Conservation (phyloP, 2,888 invertebrate species). For the Mesorhabditis spiculigera region DNA sequence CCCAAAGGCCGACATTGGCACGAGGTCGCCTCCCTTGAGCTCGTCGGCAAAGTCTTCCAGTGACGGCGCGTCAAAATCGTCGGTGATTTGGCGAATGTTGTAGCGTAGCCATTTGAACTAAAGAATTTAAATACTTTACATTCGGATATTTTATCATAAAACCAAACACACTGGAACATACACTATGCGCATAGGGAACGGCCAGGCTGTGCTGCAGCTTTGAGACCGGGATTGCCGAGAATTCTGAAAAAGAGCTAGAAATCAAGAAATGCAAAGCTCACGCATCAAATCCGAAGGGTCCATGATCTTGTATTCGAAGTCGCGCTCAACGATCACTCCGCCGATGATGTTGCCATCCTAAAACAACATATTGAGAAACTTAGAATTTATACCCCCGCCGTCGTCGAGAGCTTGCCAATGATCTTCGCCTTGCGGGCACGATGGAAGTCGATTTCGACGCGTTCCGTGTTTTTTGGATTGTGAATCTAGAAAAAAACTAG, state of each 20-base stretch:
- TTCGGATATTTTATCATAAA: too few relatives aligned
- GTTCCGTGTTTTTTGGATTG: constrained; percentile 92
- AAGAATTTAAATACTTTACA: constrained; percentile 62
- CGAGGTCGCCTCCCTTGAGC: too few relatives aligned
- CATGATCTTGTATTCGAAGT: constrained; percentile 94
- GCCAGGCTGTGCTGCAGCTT: not conserved
- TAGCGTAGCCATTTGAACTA: constrained; percentile 65
- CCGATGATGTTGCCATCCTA: constrained; percentile 75
- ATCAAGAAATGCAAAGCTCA: not conserved
- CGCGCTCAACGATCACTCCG: constrained; percentile 89
- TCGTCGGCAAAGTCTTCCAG: not conserved
- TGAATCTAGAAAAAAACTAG: constrained; percentile 72
- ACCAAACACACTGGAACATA: too few relatives aligned
- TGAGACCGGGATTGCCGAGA: not conserved
- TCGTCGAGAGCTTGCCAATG: constrained; percentile 85
- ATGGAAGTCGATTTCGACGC: constrained; percentile 85
- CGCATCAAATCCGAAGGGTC: constrained; percentile 77
- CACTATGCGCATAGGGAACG: constrained; percentile 65
- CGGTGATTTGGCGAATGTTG: constrained; percentile 58
- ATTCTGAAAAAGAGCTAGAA: constrained; percentile 1
- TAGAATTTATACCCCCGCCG: constrained; percentile 65
- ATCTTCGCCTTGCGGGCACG: constrained; percentile 98
- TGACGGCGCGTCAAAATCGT: constrained; percentile 17
- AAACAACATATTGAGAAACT: not conserved
- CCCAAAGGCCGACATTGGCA: not conserved